Conservation (phyloP, 2,113 vertebrate species). For the Leucopternis melanops region DNA sequence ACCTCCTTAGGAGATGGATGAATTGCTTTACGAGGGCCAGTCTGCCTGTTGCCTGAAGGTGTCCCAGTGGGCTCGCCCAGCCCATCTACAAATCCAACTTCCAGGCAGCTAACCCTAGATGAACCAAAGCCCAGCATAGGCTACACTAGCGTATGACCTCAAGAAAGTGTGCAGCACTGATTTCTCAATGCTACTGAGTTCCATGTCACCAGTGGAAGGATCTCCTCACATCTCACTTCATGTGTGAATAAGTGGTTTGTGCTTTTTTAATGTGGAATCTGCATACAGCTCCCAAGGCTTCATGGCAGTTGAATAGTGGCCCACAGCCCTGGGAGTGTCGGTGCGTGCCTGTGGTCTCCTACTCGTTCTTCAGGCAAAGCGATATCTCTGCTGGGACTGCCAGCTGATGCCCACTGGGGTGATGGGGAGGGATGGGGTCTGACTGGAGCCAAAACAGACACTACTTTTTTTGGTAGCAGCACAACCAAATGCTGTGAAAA, state of each 20-base stretch:
- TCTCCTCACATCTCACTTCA: neutral
- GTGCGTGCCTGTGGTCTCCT: neutral
- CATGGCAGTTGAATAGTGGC: no score
- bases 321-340: neutral
- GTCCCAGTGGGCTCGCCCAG: neutral
- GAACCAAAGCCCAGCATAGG: neutral
- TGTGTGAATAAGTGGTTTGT: neutral
- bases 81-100: neutral
- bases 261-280: neutral
- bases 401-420: neutral
- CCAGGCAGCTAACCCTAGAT: neutral
- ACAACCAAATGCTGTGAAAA: neutral
- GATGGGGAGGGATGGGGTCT: neutral
- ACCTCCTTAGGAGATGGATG: neutral
- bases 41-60: neutral
- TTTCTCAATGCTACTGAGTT: neutral
- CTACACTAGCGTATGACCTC: neutral
- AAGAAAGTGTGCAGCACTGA: neutral
- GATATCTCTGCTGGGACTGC: neutral
- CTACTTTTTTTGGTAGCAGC: neutral
- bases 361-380: neutral
- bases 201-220: neutral
- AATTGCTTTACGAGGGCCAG: accelerated
- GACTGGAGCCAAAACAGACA: neutral
- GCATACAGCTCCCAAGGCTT: neutral